Evolutionary conservation across 2,797 vertebrate species (phyloP), one percentile per base, ranked within the genome.

Genomic region (Decapterus maruadsi): DNA sequence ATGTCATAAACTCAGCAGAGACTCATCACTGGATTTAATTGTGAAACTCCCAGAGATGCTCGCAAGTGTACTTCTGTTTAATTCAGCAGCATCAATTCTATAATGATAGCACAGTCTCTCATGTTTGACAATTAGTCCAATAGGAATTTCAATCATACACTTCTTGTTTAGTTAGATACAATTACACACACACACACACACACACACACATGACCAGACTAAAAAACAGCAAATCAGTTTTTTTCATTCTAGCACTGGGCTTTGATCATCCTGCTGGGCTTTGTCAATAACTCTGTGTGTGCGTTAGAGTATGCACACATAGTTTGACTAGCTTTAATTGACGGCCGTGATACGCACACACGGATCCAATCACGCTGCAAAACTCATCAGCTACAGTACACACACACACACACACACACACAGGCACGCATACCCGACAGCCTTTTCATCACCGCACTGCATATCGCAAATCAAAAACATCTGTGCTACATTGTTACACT

Each of bases 321-420:
- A 43, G 12, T 54, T 38, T 34, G 1, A 57, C 20, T 12, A 60
- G 16, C 17, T 68, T 62, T 74, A 84, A 85, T 81, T 68, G 16
- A 38, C 75, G 26, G 73, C 55, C 20, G 19, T 64, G 68, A 20
- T 3, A 54, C 12, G n/a, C 45, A 13, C 29, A 22, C 77, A 82
- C 38, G 8, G 61, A 87, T 84, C 56, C 56, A 78, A 72, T 87
- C 65, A 76, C 16, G 53, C 65, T 53, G 42, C 34, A 53, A 58
- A 62, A 22, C 45, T 17, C 40, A 16, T 31, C 13, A 51, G 34
- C 14, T 3, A 29, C 22, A n/a, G n/a, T n/a, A 29, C 38, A 43
- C 34, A 59, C 54, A 59, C 19, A 54, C 54, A 26, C n/a, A n/a
- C 22, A 29, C 38, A 43, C 34, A 59, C 54, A 59, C 19, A 54